Evolutionary conservation across 2,888 invertebrate genomes (phyloP), one percentile per base, ranked within the genome.

Genomic region (Netelia inedita): DNA sequence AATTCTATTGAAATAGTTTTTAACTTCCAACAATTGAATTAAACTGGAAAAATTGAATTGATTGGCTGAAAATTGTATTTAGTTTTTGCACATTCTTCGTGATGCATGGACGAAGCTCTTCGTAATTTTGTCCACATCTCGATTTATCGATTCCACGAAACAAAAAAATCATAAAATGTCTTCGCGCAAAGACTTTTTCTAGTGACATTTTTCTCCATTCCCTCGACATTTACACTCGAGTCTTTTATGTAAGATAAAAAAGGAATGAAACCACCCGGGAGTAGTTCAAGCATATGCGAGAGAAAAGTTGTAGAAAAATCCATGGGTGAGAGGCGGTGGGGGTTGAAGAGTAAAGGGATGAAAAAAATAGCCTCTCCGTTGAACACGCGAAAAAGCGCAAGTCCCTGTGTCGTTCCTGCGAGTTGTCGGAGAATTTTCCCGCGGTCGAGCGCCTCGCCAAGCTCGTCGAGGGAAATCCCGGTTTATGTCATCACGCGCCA

Each of bases 401-500:
- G 19, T 21, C 21, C 21, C 0, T 46, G 1, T 10, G 14, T 11
- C 46, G 10, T 14, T 46, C 23, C 50, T 72, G 57, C 43, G 23
- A 46, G 53, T 71, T 28, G 61, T 75, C 66, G 59, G 41, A 59
- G 73, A 68, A 35, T 65, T 69, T 35, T 69, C 61, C 57, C 28
- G 66, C 81, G 84, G 80, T 84, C 84, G 84, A 84, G 50, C 75
- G 78, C 53, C 72, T 73, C 53, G 50, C 53, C 76, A 80, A 75
- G 73, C 72, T 81, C 63, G 79, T 35, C 11, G 21, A 73, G 73
- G 81, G 50, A 85, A 85, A 85, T 81, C 76, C 78, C 78, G 53
- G 21, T 81, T 81, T 74, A 61, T 73, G 81, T 85, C 74, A 65
- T 66, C 50, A 79, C 81, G 84, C 84, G 73, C 81, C 81, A 71